Base-by-base conservation (phyloP, 1,140 invertebrate species). In the Zaprionus nigranus region DNA sequence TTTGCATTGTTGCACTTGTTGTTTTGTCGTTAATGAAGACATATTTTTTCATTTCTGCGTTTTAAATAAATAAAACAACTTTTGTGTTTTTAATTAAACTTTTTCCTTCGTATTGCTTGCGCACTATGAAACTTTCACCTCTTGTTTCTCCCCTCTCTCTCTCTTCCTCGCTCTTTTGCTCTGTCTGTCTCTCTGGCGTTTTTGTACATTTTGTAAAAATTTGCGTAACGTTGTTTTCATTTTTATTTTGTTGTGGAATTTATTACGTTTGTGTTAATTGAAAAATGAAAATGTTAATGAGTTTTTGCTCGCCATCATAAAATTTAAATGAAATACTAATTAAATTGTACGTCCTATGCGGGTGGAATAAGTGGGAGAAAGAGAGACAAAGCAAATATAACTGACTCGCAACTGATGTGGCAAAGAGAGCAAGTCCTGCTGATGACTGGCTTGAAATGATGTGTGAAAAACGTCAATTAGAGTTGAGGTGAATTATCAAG, bases 261-360 rank as follows among this genome's bases (percentile, higher is more conserved):
- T 90, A 90, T 90, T 90, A 87, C 87, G 79, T 87, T 91, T 91
- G 86, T 91, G 87, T 90, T 90, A 90, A 90, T 90, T 90, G 87
- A 91, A 90, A 90, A 90, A 90, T 90, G 83, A 87, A 90, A 90
- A 90, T 88, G 87, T 87, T 90, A 90, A 90, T 90, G 87, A 88
- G 80, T 79, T 75, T 67, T 58, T 75, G 81, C 46, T 51, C 65
- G 84, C 78, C 85, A 74, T 84, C 68, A 88, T 84, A 84, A 90
- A 85, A 90, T 76, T 71, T 78, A 81, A 83, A 81, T 84, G 82
- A 82, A 90, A 90, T 85, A 80, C 85, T 90, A 90, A 90, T 90
- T 90, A 85, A 90, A 90, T 90, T 81, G 75, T 79, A 65, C 79
- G 2, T 53, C 46, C 26, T 54, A 5, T 51, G 34, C 26, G 46